Evolutionary conservation across 1,140 invertebrate genomes (phyloP), one percentile per base, ranked within the genome.

Genomic region (Triops cancriformis): DNA sequence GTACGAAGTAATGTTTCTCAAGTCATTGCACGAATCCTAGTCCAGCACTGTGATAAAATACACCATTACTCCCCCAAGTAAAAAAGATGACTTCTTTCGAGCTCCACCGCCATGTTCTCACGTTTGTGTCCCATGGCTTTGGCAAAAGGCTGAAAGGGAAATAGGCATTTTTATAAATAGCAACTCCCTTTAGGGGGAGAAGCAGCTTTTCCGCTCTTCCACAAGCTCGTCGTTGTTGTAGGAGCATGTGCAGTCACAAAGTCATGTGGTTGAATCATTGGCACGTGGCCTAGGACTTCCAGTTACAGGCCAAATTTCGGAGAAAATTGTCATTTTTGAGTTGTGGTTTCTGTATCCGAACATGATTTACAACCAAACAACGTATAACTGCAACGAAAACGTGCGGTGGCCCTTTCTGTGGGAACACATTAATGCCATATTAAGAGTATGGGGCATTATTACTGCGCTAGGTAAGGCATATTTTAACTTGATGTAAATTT

Each of bases 31-130:
- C 51, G 23, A 64, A 23, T 64, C 14, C 51, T 64, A 64, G 14
- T 64, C 51, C 23, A n/a, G 51, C 51, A 64, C 51, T 64, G 51
- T 64, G 51, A 64, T 64, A 64, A 64, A 64, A 64, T 64, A 64
- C 51, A 64, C 23, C 23, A 64, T 64, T 23, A 64, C 23, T 64
- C 14, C 31, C 31, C 31, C 2, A 64, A 64, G 51, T 64, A 18
- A 64, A 64, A 37, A 37, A 37, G n/a, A n/a, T n/a, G n/a, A n/a
- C n/a, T n/a, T 37, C 31, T 4, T 37, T 37, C 31, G 31, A 37
- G 31, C 14, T 23, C 23, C 6, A 64, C 9, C 9, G 14, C 23
- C 14, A 64, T 0, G 14, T 64, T 23, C 18, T n/a, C 14, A 64
- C 14, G 18, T n/a, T 64, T 9, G 18, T 23, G 23, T 23, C 51